Evolutionary conservation across 2,113 vertebrate species (phyloP).

Genomic region (Pipa parva): DNA sequence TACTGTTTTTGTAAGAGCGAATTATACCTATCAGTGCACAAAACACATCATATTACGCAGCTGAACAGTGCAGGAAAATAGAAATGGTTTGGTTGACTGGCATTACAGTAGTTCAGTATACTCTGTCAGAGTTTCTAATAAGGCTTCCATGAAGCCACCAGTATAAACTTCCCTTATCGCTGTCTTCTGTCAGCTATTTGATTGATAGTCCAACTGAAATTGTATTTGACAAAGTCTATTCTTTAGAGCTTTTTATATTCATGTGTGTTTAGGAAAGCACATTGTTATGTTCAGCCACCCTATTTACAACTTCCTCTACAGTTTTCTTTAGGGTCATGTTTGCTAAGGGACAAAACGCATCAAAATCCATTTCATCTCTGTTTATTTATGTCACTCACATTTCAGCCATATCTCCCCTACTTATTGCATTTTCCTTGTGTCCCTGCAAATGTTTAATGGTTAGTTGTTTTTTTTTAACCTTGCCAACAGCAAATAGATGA

Average conservation of each 20-base stretch:
- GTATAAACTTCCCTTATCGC: not conserved
- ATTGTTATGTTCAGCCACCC: not conserved
- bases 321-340: no score
- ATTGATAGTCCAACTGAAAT: conserved; percentile 1
- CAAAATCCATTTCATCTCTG: no score
- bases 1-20: no score
- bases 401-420: no score
- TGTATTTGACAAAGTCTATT: not conserved
- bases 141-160: conserved; percentile 3
- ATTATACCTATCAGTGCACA: no score
- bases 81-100: not conserved
- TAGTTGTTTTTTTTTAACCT: no score
- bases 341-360: no score
- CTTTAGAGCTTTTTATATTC: not conserved
- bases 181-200: conserved; percentile 6
- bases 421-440: no score
- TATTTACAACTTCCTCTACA: not conserved
- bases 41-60: no score
- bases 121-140: conserved; percentile 4
- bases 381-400: no score
- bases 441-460: no score
- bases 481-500: no score
- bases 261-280: not conserved
- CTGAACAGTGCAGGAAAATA: not conserved
- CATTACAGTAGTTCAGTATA: not conserved